Evolutionary conservation across 2,888 invertebrate species (phyloP).

Genomic region (Sminthurides aquaticus): DNA sequence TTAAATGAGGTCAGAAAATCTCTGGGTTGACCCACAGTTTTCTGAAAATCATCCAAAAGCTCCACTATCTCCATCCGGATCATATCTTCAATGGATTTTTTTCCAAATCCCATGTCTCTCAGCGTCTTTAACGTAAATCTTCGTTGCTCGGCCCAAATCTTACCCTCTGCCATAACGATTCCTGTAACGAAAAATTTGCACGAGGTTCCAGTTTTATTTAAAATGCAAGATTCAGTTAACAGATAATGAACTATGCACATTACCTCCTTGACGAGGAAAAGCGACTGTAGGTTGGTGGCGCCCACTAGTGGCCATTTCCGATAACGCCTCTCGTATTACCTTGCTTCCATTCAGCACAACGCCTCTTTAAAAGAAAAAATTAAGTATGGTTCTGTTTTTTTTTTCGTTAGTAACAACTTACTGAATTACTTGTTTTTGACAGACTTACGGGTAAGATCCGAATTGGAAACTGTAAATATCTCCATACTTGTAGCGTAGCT

Average conservation of each 20-base stretch:
- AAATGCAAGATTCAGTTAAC: neutral
- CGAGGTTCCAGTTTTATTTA: neutral
- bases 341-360: constrained; percentile 15
- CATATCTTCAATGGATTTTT: constrained; percentile 10
- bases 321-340: constrained; percentile 14
- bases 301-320: constrained; percentile 8
- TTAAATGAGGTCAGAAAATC: constrained; percentile 14
- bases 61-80: constrained; percentile 10
- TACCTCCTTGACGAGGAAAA: constrained; percentile 19
- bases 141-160: constrained; percentile 18
- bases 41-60: constrained; percentile 8
- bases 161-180: constrained; percentile 11
- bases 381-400: neutral
- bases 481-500: constrained; percentile 14
- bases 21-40: constrained; percentile 2
- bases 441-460: constrained; percentile 15
- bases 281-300: constrained; percentile 5
- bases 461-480: constrained; percentile 19
- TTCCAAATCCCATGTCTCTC: constrained; percentile 20
- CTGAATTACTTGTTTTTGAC: neutral
- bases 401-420: neutral
- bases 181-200: constrained; percentile 5
- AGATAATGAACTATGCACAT: neutral
- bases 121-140: constrained; percentile 15
- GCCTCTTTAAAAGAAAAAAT: constrained; percentile 4